Evolutionary conservation across 2,888 invertebrate genomes (phyloP), one percentile per base, ranked within the genome.

Genomic region (Bimastos eiseni): DNA sequence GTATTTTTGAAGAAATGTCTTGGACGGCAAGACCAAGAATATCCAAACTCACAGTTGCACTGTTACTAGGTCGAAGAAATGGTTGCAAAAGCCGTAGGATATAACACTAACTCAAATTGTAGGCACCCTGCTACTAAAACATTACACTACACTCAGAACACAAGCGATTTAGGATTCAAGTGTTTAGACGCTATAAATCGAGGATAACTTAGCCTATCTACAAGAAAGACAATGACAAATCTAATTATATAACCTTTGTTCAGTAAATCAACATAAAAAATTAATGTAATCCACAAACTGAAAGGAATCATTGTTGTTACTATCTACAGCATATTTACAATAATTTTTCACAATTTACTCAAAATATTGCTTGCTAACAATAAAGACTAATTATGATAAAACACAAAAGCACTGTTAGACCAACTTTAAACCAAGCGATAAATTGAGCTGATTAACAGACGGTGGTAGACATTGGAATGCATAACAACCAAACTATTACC

Each of bases 291-390:
- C 70, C 70, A n/a, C 13, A 70, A 70, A 70, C n/a, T 70, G n/a
- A 70, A n/a, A 70, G 8, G 70, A 70, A 70, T 70, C 70, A 70
- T 70, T n/a, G 70, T 70, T 70, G 70, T 70, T 70, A 70, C 70
- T 70, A 70, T 70, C 70, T 70, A 70, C 70, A 70, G 70, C 70
- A 70, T 70, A 70, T 70, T 70, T 70, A 70, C 70, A 70, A 70
- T 70, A 30, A 49, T 11, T 70, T 70, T 70, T n/a, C 70, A 70
- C 70, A 70, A 70, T n/a, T 70, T n/a, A 70, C n/a, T 70, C 70
- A 70, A 70, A 70, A 6, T 70, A 70, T 70, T 70, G 70, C 70
- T 70, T 70, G 70, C 30, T n/a, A 70, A n/a, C 70, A 70, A 70
- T n/a, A n/a, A 70, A 70, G n/a, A 70, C 1, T 70, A 13, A 70